A percentile compares a stretch with the other conserved stretches of the same genome.
Conservation (phyloP, 1,140 invertebrate genomes). For the Melanaphis sacchari region DNA sequence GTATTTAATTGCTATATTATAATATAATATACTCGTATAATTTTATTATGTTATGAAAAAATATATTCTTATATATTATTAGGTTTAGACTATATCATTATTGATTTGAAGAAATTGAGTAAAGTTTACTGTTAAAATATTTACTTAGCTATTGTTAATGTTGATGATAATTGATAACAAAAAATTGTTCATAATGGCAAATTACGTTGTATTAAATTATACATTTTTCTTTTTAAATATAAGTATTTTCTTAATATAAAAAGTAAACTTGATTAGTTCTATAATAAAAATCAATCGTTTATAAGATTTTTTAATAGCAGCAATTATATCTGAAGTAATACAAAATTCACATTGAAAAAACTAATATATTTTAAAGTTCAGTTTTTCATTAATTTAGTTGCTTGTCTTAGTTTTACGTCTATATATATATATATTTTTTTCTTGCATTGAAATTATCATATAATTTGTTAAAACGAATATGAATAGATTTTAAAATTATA, state of each 20-base stretch:
- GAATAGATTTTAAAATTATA: neutral
- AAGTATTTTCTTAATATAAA: neutral
- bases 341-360: neutral
- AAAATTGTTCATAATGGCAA: neutral
- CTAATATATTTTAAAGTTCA: neutral
- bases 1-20: too few relatives aligned
- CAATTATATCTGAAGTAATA: neutral
- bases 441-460: neutral
- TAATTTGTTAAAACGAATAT: neutral
- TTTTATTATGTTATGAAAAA: too few relatives aligned
- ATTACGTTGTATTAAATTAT: neutral
- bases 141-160: neutral
- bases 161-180: neutral
- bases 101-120: neutral
- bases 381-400: neutral
- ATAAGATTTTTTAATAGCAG: neutral
- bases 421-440: neutral
- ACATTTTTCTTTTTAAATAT: neutral
- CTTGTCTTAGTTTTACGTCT: neutral
- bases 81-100: too few relatives aligned
- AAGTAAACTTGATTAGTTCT: neutral
- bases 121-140: neutral
- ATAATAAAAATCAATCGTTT: neutral
- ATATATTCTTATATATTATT: too few relatives aligned
- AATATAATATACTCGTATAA: neutral